Evolutionary conservation across 2,113 vertebrate genomes (phyloP).

Genomic region (Equus quagga): DNA sequence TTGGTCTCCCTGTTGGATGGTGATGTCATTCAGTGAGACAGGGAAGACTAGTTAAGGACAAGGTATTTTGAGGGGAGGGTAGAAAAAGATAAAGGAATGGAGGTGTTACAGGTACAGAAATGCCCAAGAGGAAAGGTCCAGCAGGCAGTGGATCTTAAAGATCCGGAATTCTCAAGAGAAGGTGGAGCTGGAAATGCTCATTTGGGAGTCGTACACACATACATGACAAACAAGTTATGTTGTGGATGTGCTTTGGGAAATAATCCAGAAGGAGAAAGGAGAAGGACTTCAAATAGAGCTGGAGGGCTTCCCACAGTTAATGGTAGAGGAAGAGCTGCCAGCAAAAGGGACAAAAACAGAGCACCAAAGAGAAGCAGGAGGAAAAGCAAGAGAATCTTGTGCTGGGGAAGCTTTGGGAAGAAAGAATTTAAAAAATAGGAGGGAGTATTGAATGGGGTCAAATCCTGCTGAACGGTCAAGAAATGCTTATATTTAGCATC

Average conservation of each 20-base stretch:
- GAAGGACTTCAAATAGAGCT: neutral
- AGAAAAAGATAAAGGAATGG: neutral
- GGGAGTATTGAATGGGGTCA: neutral
- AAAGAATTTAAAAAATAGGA: neutral
- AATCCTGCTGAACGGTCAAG: neutral
- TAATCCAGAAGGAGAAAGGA: neutral
- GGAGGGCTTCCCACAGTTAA: neutral
- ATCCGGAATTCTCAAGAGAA: neutral
- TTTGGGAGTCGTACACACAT: accelerated
- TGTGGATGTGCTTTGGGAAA: neutral
- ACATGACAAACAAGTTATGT: accelerated
- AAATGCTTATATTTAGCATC: neutral
- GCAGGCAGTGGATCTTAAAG: accelerated
- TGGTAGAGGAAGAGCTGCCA: neutral
- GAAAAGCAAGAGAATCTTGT: too few relatives aligned
- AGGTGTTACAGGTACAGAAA: neutral
- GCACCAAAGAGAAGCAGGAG: neutral
- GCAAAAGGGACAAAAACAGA: neutral
- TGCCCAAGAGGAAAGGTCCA: neutral
- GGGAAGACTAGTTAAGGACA: too few relatives aligned
- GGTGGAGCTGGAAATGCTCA: neutral
- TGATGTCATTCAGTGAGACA: neutral
- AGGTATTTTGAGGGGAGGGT: neutral
- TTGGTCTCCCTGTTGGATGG: neutral
- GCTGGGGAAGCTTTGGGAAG: neutral